phyloP scores from a whole-genome alignment of 2,113 vertebrate species.

The Thomomys bottae region DNA sequence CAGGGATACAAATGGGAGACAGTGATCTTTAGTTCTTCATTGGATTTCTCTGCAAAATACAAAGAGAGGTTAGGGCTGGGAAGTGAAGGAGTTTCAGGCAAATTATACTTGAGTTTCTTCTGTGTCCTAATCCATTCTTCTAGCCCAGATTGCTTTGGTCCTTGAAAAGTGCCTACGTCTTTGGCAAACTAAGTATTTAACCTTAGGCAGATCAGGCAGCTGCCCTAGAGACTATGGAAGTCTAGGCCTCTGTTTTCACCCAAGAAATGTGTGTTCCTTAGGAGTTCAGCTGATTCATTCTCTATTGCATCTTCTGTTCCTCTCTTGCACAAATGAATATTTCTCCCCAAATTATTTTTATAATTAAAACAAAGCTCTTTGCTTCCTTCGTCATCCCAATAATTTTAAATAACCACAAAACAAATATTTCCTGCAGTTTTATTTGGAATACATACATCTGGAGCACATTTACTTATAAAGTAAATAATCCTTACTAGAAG shows the following conservation, averaged over 20 bases:
- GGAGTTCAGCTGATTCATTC: neutral
- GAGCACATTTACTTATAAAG: neutral
- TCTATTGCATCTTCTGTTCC: neutral
- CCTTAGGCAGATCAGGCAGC: neutral
- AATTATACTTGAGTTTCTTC: neutral
- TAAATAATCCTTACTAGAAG: constrained; percentile 42
- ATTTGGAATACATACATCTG: constrained; percentile 34
- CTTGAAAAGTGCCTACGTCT: neutral
- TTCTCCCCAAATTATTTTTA: neutral
- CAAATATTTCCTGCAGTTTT: neutral
- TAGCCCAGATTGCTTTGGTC: neutral
- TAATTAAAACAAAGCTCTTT: neutral
- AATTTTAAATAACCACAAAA: constrained; percentile 31
- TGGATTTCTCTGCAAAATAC: constrained; percentile 23
- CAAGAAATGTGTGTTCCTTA: neutral
- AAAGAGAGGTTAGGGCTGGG: neutral
- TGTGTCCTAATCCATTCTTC: neutral
- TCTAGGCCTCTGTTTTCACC: neutral
- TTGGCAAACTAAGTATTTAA: neutral
- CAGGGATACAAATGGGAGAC: neutral
- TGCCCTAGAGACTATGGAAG: neutral
- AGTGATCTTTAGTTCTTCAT: neutral
- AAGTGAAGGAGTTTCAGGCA: neutral
- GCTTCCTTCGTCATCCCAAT: neutral
- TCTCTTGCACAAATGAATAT: neutral